Percentiles rank a stretch among this genome's conserved stretches.
phyloP scores from a whole-genome alignment of 2,797 vertebrate genomes.

The Champsocephalus esox region DNA sequence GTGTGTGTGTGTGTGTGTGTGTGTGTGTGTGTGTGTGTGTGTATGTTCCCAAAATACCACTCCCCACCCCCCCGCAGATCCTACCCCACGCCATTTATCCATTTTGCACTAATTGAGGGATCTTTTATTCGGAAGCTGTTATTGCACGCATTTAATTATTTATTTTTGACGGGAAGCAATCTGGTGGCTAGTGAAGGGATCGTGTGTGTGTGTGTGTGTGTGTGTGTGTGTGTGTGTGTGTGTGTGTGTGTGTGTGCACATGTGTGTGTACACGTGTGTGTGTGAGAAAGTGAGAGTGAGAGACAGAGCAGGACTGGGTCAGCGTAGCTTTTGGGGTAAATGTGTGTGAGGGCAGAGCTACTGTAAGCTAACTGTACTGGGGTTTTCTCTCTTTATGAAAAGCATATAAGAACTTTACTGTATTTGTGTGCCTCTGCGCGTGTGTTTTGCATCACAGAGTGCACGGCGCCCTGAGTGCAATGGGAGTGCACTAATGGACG shows the following conservation, averaged over 20 bases:
- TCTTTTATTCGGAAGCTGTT: conserved; percentile 84
- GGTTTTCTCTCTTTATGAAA: conserved; percentile 53
- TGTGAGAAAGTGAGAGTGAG: background rate
- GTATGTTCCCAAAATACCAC: conserved; percentile 70
- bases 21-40: conserved; percentile 45
- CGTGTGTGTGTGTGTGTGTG: conserved; percentile 34
- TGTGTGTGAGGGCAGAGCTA: conserved; percentile 49
- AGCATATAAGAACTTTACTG: conserved; percentile 34
- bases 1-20: conserved; percentile 40
- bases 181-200: conserved; percentile 74
- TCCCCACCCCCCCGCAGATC: conserved; percentile 44
- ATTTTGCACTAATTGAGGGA: conserved; percentile 83
- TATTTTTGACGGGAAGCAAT: conserved; percentile 84
- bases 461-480: conserved; percentile 76
- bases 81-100: conserved; percentile 75
- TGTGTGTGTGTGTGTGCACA: conserved; percentile 34
- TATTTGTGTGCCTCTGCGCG: conserved; percentile 24
- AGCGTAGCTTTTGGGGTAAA: conserved; percentile 58
- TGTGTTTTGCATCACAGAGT: conserved; percentile 68
- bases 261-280: conserved; percentile 14
- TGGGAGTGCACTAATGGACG: conserved; percentile 84
- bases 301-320: conserved; percentile 48
- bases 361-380: conserved; percentile 51
- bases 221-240: conserved; percentile 32
- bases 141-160: conserved; percentile 84